Base-by-base conservation (phyloP, 2,113 vertebrate species). In the Pelobates fuscus region DNA sequence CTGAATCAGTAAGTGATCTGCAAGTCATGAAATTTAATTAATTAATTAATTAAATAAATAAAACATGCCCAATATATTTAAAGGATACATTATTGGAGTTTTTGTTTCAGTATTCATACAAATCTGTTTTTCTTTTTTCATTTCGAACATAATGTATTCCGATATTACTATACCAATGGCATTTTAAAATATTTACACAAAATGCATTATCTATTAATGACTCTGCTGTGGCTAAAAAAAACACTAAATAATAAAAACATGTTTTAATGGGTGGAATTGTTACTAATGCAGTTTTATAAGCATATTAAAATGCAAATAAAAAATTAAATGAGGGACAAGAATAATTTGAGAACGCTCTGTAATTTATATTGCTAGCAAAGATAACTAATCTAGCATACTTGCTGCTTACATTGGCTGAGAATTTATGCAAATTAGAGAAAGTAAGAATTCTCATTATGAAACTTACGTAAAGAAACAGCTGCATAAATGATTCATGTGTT, bases 131-230 rank as follows among this genome's bases (percentile, higher is more conserved):
- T 30, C 44, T 29, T n/a, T 60, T 63, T 63, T 72, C 68, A 63
- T 64, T 63, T 63, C 18, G 14, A 52, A 37, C 70, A 30, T 63
- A 54, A 62, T 54, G 29, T n/a, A 29, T 72, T 52, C 70, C 70
- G 24, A 32, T 52, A 58, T 62, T 58, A 52, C 61, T 44, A n/a
- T 30, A 72, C 20, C 46, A 63, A 71, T 61, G 70, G 63, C 60
- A 72, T 72, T 54, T 60, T 63, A 37, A 63, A 72, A 72, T 72
- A 72, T 72, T 72, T 63, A 72, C 46, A 52, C 59, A 25, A 63
- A 54, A 18, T 18, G 60, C 70, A 72, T 72, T 72, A 72, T 57
- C 14, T 72, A 72, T 72, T 72, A 72, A 72, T 63, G 59, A 72
- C 11, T 24, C 44, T 6, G 44, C 44, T 14, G 11, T 17, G 58